These are phyloP conservation scores for Miniopterus natalensis DNA, from an alignment of 2,113 vertebrate species.

Conservation along the genomic window DNA sequence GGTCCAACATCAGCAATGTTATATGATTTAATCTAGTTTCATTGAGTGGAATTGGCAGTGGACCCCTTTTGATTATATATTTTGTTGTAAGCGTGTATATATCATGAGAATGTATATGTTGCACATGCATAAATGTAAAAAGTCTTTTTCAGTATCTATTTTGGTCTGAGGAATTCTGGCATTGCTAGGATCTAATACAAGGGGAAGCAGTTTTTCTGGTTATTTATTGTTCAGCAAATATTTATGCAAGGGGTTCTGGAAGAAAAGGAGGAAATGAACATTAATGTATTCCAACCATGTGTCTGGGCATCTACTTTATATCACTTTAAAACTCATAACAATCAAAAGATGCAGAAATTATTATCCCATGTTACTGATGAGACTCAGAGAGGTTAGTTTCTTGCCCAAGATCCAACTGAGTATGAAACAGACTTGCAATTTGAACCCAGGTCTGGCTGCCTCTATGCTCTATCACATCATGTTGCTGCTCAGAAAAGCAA, in stretches of 20 bases:
- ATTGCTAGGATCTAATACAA: neutral
- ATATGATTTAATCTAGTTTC: neutral
- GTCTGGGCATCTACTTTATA: neutral
- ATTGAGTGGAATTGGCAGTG: neutral
- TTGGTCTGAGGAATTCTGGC: conserved; percentile 17
- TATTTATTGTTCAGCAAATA: neutral
- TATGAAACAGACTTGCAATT: neutral
- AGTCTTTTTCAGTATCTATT: neutral
- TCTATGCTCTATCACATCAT: neutral
- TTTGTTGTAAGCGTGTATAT: neutral
- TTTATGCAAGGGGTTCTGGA: conserved; percentile 10
- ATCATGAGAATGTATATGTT: neutral
- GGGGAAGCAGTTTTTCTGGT: neutral
- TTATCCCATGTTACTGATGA: neutral
- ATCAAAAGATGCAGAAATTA: neutral
- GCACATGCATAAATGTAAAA: neutral
- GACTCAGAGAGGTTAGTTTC: neutral
- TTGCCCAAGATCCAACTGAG: neutral
- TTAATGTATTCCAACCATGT: neutral
- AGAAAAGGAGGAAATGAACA: neutral
- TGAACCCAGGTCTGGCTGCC: neutral
- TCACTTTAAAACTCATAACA: neutral
- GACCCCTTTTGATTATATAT: neutral
- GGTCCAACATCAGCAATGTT: neutral
- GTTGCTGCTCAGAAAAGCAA: neutral